phyloP scores from a whole-genome alignment of 2,113 vertebrate species.

The Arizona elegans region DNA sequence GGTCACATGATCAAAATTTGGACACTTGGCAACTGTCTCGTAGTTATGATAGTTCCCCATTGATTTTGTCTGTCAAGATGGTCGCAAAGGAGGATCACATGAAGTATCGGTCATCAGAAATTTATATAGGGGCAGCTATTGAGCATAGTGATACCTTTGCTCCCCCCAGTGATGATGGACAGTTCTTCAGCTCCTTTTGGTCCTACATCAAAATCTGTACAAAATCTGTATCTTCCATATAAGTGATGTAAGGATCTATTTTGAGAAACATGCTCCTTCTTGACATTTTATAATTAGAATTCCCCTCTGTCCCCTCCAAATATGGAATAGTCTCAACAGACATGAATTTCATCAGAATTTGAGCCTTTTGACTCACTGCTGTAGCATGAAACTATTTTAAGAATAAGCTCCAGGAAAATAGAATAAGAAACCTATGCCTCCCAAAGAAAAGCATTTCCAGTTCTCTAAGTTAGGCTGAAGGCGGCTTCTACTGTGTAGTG shows the following conservation, averaged over 20 bases:
- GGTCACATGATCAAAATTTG: background rate
- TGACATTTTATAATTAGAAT: constrained; percentile 49
- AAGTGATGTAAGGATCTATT: background rate
- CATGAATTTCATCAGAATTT: background rate
- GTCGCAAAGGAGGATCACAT: background rate
- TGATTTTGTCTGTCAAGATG: too few relatives aligned
- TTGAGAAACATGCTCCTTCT: constrained; percentile 40
- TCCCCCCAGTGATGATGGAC: constrained; percentile 39
- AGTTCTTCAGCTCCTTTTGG: constrained; percentile 49
- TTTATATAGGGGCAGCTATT: constrained; percentile 46
- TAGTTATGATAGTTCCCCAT: background rate
- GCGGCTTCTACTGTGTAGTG: background rate
- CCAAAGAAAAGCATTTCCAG: background rate
- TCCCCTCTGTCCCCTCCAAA: background rate
- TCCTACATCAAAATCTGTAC: constrained; percentile 14
- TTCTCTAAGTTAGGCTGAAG: background rate
- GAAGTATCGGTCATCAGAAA: constrained; percentile 42
- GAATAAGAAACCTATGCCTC: background rate
- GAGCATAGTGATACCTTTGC: background rate
- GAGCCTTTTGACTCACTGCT: background rate
- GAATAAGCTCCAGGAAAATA: background rate
- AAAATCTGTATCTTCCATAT: background rate
- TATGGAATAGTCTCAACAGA: background rate
- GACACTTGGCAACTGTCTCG: background rate
- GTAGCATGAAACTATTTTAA: background rate